phyloP scores from a whole-genome alignment of 2,888 invertebrate species.

The Hoplodrina blanda region DNA sequence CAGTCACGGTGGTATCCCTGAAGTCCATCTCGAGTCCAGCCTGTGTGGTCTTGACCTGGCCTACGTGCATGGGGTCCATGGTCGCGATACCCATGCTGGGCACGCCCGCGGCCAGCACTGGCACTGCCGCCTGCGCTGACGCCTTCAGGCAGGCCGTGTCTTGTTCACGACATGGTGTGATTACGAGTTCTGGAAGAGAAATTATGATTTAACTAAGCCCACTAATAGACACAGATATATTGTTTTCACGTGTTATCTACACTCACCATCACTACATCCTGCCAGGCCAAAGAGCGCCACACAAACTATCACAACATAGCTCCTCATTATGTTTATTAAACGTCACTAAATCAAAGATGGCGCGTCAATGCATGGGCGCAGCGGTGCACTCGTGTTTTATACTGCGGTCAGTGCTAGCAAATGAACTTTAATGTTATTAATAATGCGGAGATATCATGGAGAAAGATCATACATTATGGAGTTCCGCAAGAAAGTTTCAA shows the following conservation, averaged over 20 bases:
- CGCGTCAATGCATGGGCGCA: conserved; percentile 43
- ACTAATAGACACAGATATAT: too few relatives aligned
- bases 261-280: conserved; percentile 44
- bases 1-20: conserved; percentile 78
- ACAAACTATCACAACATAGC: conserved; percentile 42
- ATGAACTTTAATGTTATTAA: conserved; percentile 39
- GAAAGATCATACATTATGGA: conserved; percentile 22
- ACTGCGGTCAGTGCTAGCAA: conserved; percentile 29
- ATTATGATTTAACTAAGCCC: not conserved
- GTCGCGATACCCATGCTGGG: conserved; percentile 74
- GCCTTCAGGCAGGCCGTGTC: conserved; percentile 75
- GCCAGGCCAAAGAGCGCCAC: conserved; percentile 37
- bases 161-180: conserved; percentile 74
- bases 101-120: conserved; percentile 77
- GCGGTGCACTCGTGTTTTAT: conserved; percentile 50
- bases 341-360: conserved; percentile 32
- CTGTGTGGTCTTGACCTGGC: conserved; percentile 73
- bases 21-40: conserved; percentile 83
- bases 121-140: conserved; percentile 78
- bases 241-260: not conserved
- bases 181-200: conserved; percentile 73
- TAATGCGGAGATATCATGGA: conserved; percentile 19
- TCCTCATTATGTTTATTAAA: conserved; percentile 47
- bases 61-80: conserved; percentile 81
- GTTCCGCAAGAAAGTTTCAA: not conserved